A percentile compares a stretch with the other conserved stretches of the same genome.
phyloP scores from a whole-genome alignment of 2,113 vertebrate species.

The Crotophaga sulcirostris region DNA sequence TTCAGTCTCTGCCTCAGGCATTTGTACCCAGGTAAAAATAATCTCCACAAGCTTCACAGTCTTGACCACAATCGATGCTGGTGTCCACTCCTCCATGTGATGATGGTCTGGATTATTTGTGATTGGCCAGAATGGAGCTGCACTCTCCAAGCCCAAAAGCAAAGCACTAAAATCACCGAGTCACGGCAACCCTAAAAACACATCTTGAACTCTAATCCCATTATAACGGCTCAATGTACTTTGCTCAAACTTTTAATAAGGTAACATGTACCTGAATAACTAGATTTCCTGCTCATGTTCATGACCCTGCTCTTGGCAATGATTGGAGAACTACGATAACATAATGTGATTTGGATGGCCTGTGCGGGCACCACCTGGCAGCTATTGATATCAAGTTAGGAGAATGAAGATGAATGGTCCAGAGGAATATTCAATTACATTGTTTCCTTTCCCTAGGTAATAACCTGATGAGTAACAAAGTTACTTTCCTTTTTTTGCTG shows the following conservation, averaged over 20 bases:
- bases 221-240: constrained; percentile 52
- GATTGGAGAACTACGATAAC: constrained; percentile 55
- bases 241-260: constrained; percentile 70
- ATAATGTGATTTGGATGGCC: constrained; percentile 66
- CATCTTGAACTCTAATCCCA: constrained; percentile 48
- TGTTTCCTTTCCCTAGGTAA: constrained; percentile 63
- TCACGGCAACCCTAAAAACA: constrained; percentile 32
- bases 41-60: background rate
- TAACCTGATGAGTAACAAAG: constrained; percentile 47
- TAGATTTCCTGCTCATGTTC: constrained; percentile 58
- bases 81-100: background rate
- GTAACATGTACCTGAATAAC: constrained; percentile 65
- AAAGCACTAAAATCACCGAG: constrained; percentile 28
- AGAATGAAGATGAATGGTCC: constrained; percentile 60
- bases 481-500: constrained; percentile 37
- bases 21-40: constrained; percentile 36
- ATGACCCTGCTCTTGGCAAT: constrained; percentile 39
- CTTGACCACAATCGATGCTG: background rate
- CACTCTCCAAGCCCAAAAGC: background rate
- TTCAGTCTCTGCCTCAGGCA: constrained; percentile 12
- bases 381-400: constrained; percentile 61
- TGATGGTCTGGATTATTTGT: background rate
- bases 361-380: constrained; percentile 49
- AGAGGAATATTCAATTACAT: constrained; percentile 57
- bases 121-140: background rate